Percentiles rank a stretch among this genome's conserved stretches.
Evolutionary conservation across 2,888 invertebrate species (phyloP).

Genomic region (Palloptera scutellata): DNA sequence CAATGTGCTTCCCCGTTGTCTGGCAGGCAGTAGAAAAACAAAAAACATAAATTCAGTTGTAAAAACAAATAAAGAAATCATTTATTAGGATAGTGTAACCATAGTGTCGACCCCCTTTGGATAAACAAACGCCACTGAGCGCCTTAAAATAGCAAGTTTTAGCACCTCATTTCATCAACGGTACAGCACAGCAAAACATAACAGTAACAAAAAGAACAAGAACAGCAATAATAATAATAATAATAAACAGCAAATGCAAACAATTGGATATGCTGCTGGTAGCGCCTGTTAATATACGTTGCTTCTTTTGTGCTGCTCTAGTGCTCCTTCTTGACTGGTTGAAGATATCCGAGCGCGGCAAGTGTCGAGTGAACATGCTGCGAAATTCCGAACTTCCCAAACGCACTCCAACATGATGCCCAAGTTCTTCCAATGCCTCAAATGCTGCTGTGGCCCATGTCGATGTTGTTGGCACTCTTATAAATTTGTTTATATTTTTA

Average conservation of each 20-base stretch:
- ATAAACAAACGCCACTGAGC: conserved; percentile 54
- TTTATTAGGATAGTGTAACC: neutral
- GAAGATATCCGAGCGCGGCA: conserved; percentile 2
- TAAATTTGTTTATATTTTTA: conserved; percentile 11
- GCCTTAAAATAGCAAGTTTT: conserved; percentile 34
- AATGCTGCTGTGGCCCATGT: neutral
- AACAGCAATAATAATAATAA: conserved; percentile 12
- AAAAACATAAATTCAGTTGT: conserved; percentile 14
- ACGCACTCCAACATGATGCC: conserved; percentile 2
- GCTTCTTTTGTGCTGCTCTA: neutral
- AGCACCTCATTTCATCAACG: conserved; percentile 38
- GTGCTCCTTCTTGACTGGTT: neutral
- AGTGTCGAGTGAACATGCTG: conserved; percentile 24
- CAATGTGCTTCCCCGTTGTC: neutral
- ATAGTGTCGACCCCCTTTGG: conserved; percentile 49
- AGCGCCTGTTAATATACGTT: neutral
- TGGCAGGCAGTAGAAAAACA: neutral
- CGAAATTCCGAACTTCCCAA: conserved; percentile 26
- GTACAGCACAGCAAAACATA: conserved; percentile 1
- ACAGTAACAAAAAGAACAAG: conserved; percentile 25
- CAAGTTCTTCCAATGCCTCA: neutral
- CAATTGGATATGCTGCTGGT: conserved; percentile 17
- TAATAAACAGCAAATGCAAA: conserved; percentile 23
- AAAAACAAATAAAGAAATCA: conserved; percentile 13
- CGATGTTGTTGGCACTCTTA: neutral